These are phyloP conservation scores for Anadara kagoshimensis DNA, from an alignment of 1,140 invertebrate genomes.

Conservation along the genomic window DNA sequence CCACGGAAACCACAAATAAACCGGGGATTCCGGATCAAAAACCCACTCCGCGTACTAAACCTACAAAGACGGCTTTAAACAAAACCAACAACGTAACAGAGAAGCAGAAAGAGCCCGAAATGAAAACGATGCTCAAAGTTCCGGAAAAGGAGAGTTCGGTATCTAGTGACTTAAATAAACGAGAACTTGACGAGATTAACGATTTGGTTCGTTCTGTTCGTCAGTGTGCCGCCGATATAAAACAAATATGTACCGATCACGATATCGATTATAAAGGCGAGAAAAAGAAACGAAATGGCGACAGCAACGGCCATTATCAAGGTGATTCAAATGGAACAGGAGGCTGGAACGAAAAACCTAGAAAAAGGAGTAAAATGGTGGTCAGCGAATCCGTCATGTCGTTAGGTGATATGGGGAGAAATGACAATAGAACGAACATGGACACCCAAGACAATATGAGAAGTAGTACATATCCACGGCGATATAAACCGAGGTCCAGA, in stretches of 20 bases:
- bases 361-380: no score
- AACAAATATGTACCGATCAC: conserved; percentile 22
- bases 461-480: no score
- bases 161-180: not conserved
- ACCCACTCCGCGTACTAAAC: not conserved
- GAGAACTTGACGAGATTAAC: conserved; percentile 13
- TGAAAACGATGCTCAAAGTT: not conserved
- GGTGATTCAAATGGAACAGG: not conserved
- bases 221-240: conserved; percentile 33
- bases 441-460: no score
- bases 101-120: not conserved
- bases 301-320: not conserved
- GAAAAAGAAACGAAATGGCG: not conserved
- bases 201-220: conserved; percentile 23
- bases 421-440: no score
- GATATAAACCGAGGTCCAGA: no score
- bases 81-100: not conserved
- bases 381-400: no score
- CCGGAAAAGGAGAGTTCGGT: not conserved
- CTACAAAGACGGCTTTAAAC: not conserved
- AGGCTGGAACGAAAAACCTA: not conserved
- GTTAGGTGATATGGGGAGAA: no score
- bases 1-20: not conserved
- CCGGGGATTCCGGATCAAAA: not conserved
- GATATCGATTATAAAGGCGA: conserved; percentile 13